phyloP scores from a whole-genome alignment of 2,888 invertebrate genomes.

The Bombyx huttoni region DNA sequence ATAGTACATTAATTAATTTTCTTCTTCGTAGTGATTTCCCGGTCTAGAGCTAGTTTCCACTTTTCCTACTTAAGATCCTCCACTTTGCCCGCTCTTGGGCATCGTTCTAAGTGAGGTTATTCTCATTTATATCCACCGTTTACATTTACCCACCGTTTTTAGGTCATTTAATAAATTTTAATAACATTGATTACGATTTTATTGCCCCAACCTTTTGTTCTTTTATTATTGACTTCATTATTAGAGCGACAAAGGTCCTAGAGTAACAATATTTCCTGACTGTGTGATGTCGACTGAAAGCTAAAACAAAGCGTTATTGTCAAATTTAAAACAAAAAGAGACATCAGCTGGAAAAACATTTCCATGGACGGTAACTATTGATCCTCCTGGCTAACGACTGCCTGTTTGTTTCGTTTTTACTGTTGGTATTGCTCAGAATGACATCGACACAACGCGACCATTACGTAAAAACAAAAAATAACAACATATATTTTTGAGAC shows the following conservation, averaged over 20 bases:
- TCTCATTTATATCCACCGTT: too few species aligned
- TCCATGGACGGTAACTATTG: background rate
- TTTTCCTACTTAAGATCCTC: too few species aligned
- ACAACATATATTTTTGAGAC: background rate
- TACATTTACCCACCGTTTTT: too few species aligned
- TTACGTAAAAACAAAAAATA: background rate
- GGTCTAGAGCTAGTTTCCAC: too few species aligned
- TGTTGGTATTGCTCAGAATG: background rate
- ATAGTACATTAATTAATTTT: too few species aligned
- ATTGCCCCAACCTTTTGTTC: too few species aligned
- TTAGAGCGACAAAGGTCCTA: background rate
- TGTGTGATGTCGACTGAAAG: conserved; percentile 4
- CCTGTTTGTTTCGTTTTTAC: background rate
- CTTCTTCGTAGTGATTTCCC: too few species aligned
- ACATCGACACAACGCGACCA: background rate
- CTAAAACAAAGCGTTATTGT: background rate
- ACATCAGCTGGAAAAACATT: background rate
- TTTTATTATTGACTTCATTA: too few species aligned
- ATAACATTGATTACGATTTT: too few species aligned
- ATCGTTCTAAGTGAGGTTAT: too few species aligned
- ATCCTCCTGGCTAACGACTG: background rate
- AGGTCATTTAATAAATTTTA: too few species aligned
- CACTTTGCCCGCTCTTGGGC: too few species aligned
- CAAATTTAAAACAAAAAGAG: background rate
- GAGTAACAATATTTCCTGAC: conserved; percentile 2